Base-by-base conservation (phyloP, 2,113 vertebrate species). In the Oreocharis arfaki region DNA sequence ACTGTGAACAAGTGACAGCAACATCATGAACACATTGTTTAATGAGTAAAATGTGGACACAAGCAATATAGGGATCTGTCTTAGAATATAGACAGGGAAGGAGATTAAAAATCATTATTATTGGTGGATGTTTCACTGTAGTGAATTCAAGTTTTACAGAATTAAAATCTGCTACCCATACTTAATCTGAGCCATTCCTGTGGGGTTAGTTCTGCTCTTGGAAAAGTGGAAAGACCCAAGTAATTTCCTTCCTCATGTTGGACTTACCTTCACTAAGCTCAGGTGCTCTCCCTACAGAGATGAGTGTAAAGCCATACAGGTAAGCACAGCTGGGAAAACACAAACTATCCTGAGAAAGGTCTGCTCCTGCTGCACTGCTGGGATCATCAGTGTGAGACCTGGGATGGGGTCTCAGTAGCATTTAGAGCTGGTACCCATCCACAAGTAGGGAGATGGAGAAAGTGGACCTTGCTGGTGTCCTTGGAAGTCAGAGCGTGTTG, bases 401-500 rank as follows among this genome's bases (percentile, higher is more conserved):
- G 0, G 10, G 9, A 32, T 19, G 13, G 13, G 18, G 3, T 69
- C 24, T 65, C 30, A 56, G 24, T 37, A 56, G 37, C 0, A 0
- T 35, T 49, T 53, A 39, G 28, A 74, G 22, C 12, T 87, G 32
- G 15, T 33, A 47, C 7, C 8, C 44, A n/a, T 44, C 16, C 4
- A 6, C 33, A 19, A 18, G 3, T 22, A 1, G 2, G 19, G n/a
- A 8, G 9, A 8, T 39, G 47, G 42, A 78, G 37, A 57, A 87
- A n/a, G 20, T 17, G 18, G 42, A 55, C 39, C 33, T 74, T 70
- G 15, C 13, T 82, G 7, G 2, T 22, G 22, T n/a, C 22, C 35
- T 35, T 55, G 10, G 21, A 60, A 61, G 27, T 46, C 32, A 53
- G 41, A 61, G 16, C 3, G n/a, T 6, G 16, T 18, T 53, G 27